A percentile compares a stretch with the other conserved stretches of the same genome.
phyloP scores from a whole-genome alignment of 2,797 vertebrate genomes.

The Lepus townsendii region DNA sequence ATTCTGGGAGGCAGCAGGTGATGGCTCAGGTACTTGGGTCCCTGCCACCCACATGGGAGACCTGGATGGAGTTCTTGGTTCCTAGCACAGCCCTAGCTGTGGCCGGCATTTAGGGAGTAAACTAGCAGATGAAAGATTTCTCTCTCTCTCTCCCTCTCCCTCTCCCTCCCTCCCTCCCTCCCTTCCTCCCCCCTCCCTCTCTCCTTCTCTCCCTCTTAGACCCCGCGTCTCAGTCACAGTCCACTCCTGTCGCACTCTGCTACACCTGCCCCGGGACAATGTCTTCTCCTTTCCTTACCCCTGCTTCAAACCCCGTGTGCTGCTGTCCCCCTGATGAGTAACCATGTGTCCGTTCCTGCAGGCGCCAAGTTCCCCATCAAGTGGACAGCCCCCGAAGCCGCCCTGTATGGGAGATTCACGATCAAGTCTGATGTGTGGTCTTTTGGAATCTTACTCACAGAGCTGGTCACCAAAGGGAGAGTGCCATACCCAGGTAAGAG shows the following conservation, averaged over 20 bases:
- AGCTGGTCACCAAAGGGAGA: conserved; percentile 98
- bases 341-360: conserved; percentile 79
- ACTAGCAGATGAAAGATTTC: too few relatives aligned
- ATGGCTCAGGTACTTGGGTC: too few relatives aligned
- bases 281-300: background rate
- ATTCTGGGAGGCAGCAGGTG: too few relatives aligned
- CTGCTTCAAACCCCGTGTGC: too few relatives aligned
- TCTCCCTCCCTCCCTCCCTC: too few relatives aligned
- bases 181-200: too few relatives aligned
- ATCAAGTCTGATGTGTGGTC: conserved; percentile 99
- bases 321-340: background rate
- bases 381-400: conserved; percentile 98
- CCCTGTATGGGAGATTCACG: conserved; percentile 97
- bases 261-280: background rate
- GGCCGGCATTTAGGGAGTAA: too few relatives aligned
- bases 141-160: too few relatives aligned
- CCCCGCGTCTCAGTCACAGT: background rate
- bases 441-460: conserved; percentile 97
- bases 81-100: too few relatives aligned
- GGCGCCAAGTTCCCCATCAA: conserved; percentile 99
- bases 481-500: conserved; percentile 98
- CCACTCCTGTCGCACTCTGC: rapidly evolving
- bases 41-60: too few relatives aligned
- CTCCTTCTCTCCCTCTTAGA: too few relatives aligned
- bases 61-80: too few relatives aligned